Percentiles rank a stretch among this genome's conserved stretches.
phyloP scores from a whole-genome alignment of 2,113 vertebrate species.

The Menidia beryllina region DNA sequence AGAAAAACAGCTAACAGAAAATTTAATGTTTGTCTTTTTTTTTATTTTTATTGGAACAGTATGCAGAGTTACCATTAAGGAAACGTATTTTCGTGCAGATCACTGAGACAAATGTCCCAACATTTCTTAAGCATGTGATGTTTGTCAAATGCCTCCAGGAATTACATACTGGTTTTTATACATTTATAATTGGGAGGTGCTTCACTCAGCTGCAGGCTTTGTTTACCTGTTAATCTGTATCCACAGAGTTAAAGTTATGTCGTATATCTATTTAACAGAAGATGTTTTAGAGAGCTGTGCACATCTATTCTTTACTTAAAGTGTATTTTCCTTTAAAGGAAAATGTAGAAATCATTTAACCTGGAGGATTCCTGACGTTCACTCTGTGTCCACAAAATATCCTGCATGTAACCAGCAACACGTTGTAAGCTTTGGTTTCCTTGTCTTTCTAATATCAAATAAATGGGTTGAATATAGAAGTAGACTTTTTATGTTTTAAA shows the following conservation, averaged over 20 bases:
- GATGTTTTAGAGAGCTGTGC: slow-evolving; percentile 13
- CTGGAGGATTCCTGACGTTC: slow-evolving; percentile 28
- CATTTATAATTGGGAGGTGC: slow-evolving; percentile 41
- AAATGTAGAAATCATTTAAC: slow-evolving; percentile 11
- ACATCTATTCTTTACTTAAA: slow-evolving; percentile 21
- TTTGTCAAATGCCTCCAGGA: slow-evolving; percentile 32
- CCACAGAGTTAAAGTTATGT: slow-evolving; percentile 45
- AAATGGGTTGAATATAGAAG: slow-evolving; percentile 57
- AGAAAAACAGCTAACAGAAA: slow-evolving; percentile 37
- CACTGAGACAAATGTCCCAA: slow-evolving; percentile 35
- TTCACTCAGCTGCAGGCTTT: slow-evolving; percentile 31
- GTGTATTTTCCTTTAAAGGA: slow-evolving; percentile 21
- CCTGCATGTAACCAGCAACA: slow-evolving; percentile 37
- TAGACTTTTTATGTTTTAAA: slow-evolving; percentile 10
- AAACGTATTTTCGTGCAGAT: slow-evolving; percentile 47
- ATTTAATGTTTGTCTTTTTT: slow-evolving; percentile 32
- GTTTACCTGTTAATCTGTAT: slow-evolving; percentile 21
- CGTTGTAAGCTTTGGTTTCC: slow-evolving; percentile 52
- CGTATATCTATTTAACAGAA: slow-evolving; percentile 2
- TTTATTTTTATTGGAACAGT: slow-evolving; percentile 43
- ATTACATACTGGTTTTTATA: slow-evolving; percentile 54
- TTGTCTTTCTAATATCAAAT: slow-evolving; percentile 71
- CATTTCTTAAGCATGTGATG: slow-evolving; percentile 46
- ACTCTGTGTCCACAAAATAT: slow-evolving; percentile 36
- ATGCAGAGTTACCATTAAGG: slow-evolving; percentile 28